Conservation (phyloP, 2,113 vertebrate genomes). For the Sebastes schlegelii region DNA sequence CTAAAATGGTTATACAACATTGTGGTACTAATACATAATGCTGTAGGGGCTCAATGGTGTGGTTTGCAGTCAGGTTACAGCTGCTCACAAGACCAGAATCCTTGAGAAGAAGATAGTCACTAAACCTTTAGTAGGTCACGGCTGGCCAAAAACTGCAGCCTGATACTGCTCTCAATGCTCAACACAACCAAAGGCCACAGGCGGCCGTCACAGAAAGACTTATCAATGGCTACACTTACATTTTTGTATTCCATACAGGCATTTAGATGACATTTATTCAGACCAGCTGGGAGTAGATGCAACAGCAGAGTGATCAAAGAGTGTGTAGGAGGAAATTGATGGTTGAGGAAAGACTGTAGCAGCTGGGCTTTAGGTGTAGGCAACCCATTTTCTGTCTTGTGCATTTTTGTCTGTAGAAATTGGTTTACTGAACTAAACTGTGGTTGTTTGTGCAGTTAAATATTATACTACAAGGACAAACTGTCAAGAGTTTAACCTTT, state of each 20-base stretch:
- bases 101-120: slow-evolving; percentile 27
- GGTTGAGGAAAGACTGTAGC: neutral
- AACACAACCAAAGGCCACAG: neutral
- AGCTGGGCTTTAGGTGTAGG: neutral
- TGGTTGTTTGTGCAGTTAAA: neutral
- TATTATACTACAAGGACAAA: neutral
- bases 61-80: slow-evolving; percentile 13
- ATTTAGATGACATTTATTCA: slow-evolving; percentile 1
- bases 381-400: neutral
- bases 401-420: neutral
- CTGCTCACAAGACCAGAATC: slow-evolving; percentile 4
- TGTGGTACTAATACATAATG: neutral
- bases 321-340: neutral
- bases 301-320: neutral
- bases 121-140: slow-evolving; percentile 29
- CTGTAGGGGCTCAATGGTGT: neutral
- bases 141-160: neutral
- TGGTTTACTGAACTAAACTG: neutral
- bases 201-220: neutral
- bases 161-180: slow-evolving; percentile 2
- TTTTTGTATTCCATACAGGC: neutral
- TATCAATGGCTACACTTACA: neutral
- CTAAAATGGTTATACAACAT: neutral
- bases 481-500: neutral
- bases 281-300: neutral